phyloP scores from a whole-genome alignment of 2,113 vertebrate genomes.

The Lichenostomus cassidix region DNA sequence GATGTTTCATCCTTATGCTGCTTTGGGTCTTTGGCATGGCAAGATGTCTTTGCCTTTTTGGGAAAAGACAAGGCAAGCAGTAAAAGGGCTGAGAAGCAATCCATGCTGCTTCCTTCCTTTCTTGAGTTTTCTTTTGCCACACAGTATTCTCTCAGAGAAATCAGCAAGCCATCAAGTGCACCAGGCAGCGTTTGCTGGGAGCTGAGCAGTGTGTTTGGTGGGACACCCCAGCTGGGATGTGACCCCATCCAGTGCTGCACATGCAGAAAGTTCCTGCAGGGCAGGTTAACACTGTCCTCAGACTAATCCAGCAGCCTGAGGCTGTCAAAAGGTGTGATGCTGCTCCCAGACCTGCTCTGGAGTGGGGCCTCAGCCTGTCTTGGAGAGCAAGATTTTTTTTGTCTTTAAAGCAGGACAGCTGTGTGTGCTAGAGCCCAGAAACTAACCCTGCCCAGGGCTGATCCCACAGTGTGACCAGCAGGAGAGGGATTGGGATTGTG shows the following conservation, averaged over 20 bases:
- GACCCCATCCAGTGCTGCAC: not conserved
- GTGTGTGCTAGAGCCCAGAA: not conserved
- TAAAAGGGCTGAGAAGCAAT: not conserved
- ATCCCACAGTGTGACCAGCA: not conserved
- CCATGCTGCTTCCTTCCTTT: not conserved
- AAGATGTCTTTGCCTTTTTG: not conserved
- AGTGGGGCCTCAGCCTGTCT: fast-evolving
- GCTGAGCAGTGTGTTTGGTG: not conserved
- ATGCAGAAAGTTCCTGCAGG: not conserved
- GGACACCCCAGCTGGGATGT: not conserved
- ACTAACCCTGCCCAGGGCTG: not conserved
- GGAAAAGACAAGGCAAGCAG: not conserved
- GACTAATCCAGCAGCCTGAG: not conserved
- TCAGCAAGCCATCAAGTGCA: slow-evolving; percentile 24
- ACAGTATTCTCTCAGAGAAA: not conserved
- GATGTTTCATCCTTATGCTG: fast-evolving
- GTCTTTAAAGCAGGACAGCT: not conserved
- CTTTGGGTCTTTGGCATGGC: not conserved
- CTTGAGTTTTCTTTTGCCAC: not conserved
- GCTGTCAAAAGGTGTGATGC: not conserved
- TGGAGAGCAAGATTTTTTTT: not conserved
- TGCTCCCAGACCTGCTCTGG: not conserved
- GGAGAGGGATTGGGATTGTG: not conserved
- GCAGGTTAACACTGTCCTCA: not conserved
- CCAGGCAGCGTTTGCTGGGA: not conserved